Evolutionary conservation across 2,113 vertebrate species (phyloP).

Genomic region (Rhombomys opimus): DNA sequence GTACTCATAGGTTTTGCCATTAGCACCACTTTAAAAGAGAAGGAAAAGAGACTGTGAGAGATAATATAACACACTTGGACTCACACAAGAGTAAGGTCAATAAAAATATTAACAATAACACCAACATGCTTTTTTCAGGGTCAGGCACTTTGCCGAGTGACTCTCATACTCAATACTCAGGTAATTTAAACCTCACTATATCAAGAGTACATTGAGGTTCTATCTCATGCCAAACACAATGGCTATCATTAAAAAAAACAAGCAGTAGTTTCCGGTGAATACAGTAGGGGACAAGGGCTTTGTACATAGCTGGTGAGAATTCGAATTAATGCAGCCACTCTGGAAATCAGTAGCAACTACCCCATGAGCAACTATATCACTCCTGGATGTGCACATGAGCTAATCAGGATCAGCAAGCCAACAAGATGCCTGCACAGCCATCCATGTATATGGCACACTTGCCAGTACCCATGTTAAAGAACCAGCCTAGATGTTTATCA

Average conservation of each 20-base stretch:
- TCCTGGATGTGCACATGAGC: not conserved
- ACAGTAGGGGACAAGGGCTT: not conserved
- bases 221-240: not conserved
- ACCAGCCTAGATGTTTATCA: not conserved
- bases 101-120: not conserved
- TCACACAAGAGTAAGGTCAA: not conserved
- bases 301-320: not conserved
- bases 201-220: not conserved
- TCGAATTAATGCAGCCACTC: not conserved
- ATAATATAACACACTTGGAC: not conserved
- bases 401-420: not conserved
- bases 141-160: not conserved
- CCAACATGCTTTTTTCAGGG: not conserved
- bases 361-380: not conserved
- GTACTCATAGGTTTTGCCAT: not conserved
- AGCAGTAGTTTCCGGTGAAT: not conserved
- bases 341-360: not conserved
- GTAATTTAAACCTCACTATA: not conserved
- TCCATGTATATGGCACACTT: not conserved
- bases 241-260: not conserved
- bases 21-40: not conserved
- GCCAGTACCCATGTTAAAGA: not conserved
- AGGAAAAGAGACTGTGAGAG: not conserved
- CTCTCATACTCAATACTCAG: no score
- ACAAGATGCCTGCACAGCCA: not conserved